Evolutionary conservation across 35 echinoderm and acorn worm species (phyloP).

Genomic region (Diadema setosum): DNA sequence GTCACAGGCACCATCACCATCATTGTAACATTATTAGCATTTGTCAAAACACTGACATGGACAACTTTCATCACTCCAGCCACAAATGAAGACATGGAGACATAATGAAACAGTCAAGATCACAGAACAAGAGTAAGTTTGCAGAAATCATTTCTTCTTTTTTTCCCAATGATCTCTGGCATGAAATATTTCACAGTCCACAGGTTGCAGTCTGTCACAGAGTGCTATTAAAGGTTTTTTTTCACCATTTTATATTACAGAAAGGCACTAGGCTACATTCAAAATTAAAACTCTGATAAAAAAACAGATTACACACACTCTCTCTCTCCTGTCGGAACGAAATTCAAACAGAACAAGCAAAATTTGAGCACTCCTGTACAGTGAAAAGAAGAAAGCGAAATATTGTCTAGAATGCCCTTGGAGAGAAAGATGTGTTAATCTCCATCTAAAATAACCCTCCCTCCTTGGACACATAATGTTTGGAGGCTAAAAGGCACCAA

Average conservation of each 20-base stretch:
- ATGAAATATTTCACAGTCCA: neutral
- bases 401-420: too few relatives aligned
- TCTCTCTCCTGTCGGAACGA: neutral
- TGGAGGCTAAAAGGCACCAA: neutral
- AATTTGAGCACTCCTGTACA: neutral
- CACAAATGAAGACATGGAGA: neutral
- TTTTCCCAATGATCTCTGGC: neutral
- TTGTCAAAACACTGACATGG: neutral
- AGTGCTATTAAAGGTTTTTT: neutral
- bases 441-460: too few relatives aligned
- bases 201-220: neutral
- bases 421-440: too few relatives aligned
- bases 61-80: neutral
- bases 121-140: neutral
- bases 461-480: neutral
- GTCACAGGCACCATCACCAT: neutral
- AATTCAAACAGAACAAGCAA: neutral
- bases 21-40: neutral
- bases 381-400: too few relatives aligned
- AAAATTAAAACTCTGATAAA: neutral
- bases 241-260: neutral
- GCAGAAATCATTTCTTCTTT: neutral
- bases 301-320: neutral
- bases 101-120: neutral
- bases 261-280: neutral